Evolutionary conservation across 2,113 vertebrate genomes (phyloP).

Genomic region (Cyanistes caeruleus): DNA sequence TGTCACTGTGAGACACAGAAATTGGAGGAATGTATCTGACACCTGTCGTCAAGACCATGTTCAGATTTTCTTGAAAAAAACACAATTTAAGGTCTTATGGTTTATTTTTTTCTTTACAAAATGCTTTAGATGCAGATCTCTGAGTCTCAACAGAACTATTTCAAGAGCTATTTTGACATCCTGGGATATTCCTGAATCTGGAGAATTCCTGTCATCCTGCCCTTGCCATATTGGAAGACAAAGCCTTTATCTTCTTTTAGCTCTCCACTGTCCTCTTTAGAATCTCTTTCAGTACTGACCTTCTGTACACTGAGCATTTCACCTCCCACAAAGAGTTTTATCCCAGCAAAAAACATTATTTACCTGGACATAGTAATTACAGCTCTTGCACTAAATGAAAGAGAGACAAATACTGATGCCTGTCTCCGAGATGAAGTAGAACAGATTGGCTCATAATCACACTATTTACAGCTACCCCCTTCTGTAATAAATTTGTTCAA

Average conservation of each 20-base stretch:
- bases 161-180: neutral
- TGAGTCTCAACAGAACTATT: neutral
- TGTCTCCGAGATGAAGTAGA: neutral
- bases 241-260: neutral
- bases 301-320: neutral
- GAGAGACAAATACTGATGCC: neutral
- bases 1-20: neutral
- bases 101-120: neutral
- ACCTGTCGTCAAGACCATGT: neutral
- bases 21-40: neutral
- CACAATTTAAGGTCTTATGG: neutral
- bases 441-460: neutral
- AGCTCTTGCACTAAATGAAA: neutral
- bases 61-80: neutral
- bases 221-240: neutral
- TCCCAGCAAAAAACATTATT: neutral
- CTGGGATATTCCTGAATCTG: neutral
- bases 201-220: neutral
- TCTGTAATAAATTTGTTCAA: neutral
- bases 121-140: neutral
- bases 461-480: neutral
- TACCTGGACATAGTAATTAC: neutral
- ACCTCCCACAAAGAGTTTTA: neutral
- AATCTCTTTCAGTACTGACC: neutral
- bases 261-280: neutral